Percentiles rank a stretch among this genome's conserved stretches.
phyloP scores from a whole-genome alignment of 2,888 invertebrate species.

The Rhogogaster chlorosoma region DNA sequence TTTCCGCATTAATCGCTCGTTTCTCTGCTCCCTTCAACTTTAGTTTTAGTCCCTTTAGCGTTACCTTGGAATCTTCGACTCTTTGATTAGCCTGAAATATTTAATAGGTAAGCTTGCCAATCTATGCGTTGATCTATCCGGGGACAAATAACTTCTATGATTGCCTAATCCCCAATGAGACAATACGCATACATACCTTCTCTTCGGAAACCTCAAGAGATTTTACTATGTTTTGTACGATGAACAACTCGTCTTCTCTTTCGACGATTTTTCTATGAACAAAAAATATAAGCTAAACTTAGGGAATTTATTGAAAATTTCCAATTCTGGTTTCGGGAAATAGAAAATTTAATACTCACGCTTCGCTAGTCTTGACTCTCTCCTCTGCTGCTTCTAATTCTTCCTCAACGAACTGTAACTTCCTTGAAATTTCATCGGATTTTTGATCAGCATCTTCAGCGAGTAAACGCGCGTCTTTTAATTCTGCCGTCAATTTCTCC shows the following conservation, averaged over 20 bases:
- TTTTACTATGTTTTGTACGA: constrained; percentile 76
- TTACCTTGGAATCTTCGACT: constrained; percentile 74
- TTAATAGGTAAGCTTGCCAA: constrained; percentile 27
- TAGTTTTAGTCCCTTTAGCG: constrained; percentile 71
- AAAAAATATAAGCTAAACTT: neutral
- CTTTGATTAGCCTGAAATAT: constrained; percentile 73
- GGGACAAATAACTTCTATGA: constrained; percentile 22
- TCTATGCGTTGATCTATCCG: constrained; percentile 4
- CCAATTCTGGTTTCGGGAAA: neutral
- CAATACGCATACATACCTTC: constrained; percentile 66
- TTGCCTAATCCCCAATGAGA: neutral
- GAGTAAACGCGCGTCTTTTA: constrained; percentile 85
- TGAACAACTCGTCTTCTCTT: constrained; percentile 76
- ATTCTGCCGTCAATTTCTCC: constrained; percentile 83
- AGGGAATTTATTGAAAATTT: neutral
- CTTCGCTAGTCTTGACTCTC: constrained; percentile 84
- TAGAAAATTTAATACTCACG: constrained; percentile 74
- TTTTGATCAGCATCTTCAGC: constrained; percentile 86
- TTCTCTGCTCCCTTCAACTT: constrained; percentile 73
- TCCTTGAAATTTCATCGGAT: constrained; percentile 86
- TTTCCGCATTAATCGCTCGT: constrained; percentile 74
- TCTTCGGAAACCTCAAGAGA: constrained; percentile 76
- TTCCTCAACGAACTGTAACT: constrained; percentile 85
- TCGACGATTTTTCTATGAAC: constrained; percentile 73
- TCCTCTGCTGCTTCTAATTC: constrained; percentile 86